Evolutionary conservation across 2,797 vertebrate genomes (phyloP), one percentile per base, ranked within the genome.

Genomic region (Lycodopsis pacificus): DNA sequence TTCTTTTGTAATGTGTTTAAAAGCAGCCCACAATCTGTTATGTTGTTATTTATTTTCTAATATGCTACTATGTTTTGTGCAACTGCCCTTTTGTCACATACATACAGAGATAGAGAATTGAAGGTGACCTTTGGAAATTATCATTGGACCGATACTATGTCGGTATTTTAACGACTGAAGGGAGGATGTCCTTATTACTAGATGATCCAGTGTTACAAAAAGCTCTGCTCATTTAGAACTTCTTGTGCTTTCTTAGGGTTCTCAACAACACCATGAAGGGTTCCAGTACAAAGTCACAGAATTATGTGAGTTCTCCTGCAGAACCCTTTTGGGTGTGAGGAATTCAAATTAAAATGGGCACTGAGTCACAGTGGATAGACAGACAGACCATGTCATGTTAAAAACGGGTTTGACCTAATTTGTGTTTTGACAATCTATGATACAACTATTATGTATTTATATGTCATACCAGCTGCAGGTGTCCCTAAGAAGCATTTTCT

Each of bases 331-430:
- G 69, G 27, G 65, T 71, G 65, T 57, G 66, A 85, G 73, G 38
- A 66, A 49, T 34, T 34, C 1, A 7, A 34, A 34, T 34, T 73
- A 82, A 79, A 81, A 84, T 27, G 40, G 80, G 30, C 69, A 70
- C 65, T 85, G 85, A 87, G 77, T 86, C 81, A 86, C 74, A 67
- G 76, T 46, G 67, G 65, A 71, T 53, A 66, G 25, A 67, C 54
- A 61, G 53, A 69, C 46, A 58, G 58, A 65, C 64, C 58, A 63
- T 63, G 48, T 51, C 54, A 66, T 9, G 38, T 68, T 62, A 65
- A 78, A 77, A 65, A 64, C 17, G 20, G 8, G 15, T 79, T 58
- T 77, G 40, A 77, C 38, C 46, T 51, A 32, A 32, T 61, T 77
- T 73, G 27, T 71, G 36, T 69, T 73, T 70, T 69, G 73, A 82